Conservation (phyloP, 2,888 invertebrate genomes). For the Gari tellinella region DNA sequence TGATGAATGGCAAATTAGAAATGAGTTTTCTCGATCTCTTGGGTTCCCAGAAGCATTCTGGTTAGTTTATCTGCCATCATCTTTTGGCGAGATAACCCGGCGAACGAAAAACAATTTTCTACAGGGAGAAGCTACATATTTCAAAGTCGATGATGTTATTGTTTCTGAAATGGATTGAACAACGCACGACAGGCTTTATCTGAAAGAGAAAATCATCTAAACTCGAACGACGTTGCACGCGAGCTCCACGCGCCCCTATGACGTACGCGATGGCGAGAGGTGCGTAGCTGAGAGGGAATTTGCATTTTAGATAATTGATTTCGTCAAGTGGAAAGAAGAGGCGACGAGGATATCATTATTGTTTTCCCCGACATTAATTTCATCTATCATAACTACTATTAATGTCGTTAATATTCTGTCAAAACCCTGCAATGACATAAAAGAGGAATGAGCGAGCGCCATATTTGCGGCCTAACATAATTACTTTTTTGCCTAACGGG, state of each 20-base stretch:
- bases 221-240: conserved; percentile 58
- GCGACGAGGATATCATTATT: conserved; percentile 60
- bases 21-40: conserved; percentile 55
- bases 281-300: conserved; percentile 51
- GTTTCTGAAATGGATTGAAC: conserved; percentile 62
- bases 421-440: conserved; percentile 43
- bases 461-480: conserved; percentile 42
- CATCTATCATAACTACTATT: conserved; percentile 63
- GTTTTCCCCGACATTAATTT: conserved; percentile 63
- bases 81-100: conserved; percentile 32
- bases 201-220: conserved; percentile 50
- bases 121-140: conserved; percentile 58
- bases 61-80: conserved; percentile 59
- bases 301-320: conserved; percentile 62
- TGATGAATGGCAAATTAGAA: conserved; percentile 59
- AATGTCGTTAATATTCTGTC: conserved; percentile 62
- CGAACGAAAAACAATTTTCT: conserved; percentile 57
- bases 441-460: conserved; percentile 32
- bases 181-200: conserved; percentile 54
- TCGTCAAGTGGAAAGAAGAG: conserved; percentile 48
- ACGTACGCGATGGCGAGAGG: conserved; percentile 51
- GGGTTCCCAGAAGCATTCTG: conserved; percentile 58
- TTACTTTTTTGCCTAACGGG: conserved; percentile 36
- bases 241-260: conserved; percentile 55
- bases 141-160: conserved; percentile 63